These are phyloP conservation scores for Melanotus villosus DNA, from an alignment of 2,888 invertebrate species.

Conservation along the genomic window DNA sequence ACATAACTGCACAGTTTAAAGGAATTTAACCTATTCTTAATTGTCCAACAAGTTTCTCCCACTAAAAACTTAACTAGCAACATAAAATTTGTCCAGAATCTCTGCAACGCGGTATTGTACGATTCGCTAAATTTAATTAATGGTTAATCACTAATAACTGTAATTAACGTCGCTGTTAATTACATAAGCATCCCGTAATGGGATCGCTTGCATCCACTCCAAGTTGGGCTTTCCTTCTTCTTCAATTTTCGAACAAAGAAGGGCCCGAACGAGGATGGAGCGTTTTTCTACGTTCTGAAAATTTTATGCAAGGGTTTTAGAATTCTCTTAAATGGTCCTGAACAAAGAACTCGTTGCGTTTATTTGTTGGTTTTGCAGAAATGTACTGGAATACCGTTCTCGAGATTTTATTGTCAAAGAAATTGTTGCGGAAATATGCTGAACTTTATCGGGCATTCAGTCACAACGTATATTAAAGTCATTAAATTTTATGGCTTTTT, in stretches of 20 bases:
- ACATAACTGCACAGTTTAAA: background rate
- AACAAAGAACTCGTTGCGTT: background rate
- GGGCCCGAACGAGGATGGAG: background rate
- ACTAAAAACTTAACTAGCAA: background rate
- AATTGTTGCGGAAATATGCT: background rate
- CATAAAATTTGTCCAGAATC: conserved; percentile 11
- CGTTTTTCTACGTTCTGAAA: too few species aligned
- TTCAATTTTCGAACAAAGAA: background rate
- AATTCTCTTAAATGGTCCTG: background rate
- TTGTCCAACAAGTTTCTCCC: too few species aligned
- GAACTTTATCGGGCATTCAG: too few species aligned
- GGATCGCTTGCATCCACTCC: background rate
- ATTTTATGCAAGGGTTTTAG: background rate
- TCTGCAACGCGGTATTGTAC: background rate
- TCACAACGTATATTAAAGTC: too few species aligned
- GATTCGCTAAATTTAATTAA: conserved; percentile 3
- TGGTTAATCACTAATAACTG: conserved; percentile 9
- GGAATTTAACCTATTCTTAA: background rate
- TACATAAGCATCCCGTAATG: conserved; percentile 6
- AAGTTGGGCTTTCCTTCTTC: background rate
- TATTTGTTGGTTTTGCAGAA: background rate
- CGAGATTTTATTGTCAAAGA: background rate
- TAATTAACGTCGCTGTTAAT: conserved; percentile 6
- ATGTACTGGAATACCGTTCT: background rate
- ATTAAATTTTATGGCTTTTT: too few species aligned